Evolutionary conservation across 2,113 vertebrate species (phyloP).

Genomic region (Sceloporus tristichus): DNA sequence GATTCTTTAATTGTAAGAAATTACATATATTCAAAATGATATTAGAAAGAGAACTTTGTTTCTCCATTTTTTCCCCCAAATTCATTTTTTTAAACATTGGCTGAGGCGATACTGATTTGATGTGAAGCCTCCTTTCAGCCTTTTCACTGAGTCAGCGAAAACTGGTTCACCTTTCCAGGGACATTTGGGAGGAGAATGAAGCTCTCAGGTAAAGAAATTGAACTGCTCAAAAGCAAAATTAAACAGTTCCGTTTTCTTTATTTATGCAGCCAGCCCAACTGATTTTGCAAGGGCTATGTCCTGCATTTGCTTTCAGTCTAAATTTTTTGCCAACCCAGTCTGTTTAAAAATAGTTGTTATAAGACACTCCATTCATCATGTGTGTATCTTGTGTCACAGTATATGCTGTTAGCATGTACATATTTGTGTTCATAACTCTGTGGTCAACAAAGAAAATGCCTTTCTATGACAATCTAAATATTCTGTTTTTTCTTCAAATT

Average conservation of each 20-base stretch:
- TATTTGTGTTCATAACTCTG: slow-evolving; percentile 36
- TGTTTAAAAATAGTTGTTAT: slow-evolving; percentile 29
- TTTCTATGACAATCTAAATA: not conserved
- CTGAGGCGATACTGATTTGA: slow-evolving; percentile 35
- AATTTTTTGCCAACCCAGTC: slow-evolving; percentile 44
- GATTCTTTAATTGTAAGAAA: slow-evolving; percentile 52
- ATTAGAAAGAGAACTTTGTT: not conserved
- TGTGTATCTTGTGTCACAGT: slow-evolving; percentile 25
- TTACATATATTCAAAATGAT: slow-evolving; percentile 50
- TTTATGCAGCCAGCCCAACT: slow-evolving; percentile 10
- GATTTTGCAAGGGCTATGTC: slow-evolving; percentile 54
- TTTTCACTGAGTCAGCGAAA: not conserved
- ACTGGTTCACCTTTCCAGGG: not conserved
- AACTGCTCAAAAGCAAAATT: not conserved
- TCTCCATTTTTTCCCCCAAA: not conserved
- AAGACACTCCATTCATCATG: not conserved
- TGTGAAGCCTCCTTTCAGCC: slow-evolving; percentile 15
- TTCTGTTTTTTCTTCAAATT: slow-evolving; percentile 53
- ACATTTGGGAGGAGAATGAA: not conserved
- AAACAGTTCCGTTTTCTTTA: not conserved
- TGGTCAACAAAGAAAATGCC: slow-evolving; percentile 2
- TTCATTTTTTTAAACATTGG: not conserved
- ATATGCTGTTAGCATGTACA: slow-evolving; percentile 41
- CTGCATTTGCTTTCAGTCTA: slow-evolving; percentile 50
- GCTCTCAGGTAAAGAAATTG: slow-evolving; percentile 35